phyloP scores from a whole-genome alignment of 1,140 invertebrate genomes.

The Dendrolimus punctatus region DNA sequence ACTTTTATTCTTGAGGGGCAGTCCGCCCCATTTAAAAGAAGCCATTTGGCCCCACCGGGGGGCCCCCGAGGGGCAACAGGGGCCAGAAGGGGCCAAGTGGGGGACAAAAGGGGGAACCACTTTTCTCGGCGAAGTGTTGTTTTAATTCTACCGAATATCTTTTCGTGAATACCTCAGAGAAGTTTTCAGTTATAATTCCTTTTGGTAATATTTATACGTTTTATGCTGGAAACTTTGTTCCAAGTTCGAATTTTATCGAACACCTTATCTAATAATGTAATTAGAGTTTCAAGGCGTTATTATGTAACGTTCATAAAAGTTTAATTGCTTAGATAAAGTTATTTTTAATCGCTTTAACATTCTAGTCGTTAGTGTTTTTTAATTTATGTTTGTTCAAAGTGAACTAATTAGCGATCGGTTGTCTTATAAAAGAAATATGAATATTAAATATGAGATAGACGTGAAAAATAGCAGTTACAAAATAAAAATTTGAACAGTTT shows the following conservation, averaged over 20 bases:
- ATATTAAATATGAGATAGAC: too few species aligned
- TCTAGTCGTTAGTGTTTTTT: too few species aligned
- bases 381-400: too few species aligned
- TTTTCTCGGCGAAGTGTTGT: constrained; percentile 66
- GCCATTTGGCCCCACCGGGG: constrained; percentile 51
- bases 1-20: constrained; percentile 66
- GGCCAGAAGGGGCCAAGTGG: constrained; percentile 19
- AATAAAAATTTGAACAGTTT: too few species aligned
- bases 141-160: constrained; percentile 70
- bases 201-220: constrained; percentile 53
- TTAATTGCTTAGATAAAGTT: too few species aligned
- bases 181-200: constrained; percentile 66
- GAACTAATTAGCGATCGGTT: too few species aligned
- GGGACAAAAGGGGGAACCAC: constrained; percentile 36
- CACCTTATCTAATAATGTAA: constrained; percentile 18
- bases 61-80: constrained; percentile 14
- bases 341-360: too few species aligned
- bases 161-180: constrained; percentile 66
- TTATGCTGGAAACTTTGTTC: constrained; percentile 38
- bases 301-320: too few species aligned
- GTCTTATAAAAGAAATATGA: too few species aligned
- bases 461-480: too few species aligned
- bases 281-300: constrained; percentile 2
- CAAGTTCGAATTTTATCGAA: constrained; percentile 12
- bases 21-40: constrained; percentile 67